Evolutionary conservation across 2,113 vertebrate species (phyloP).

Genomic region (Terrapene triunguis): DNA sequence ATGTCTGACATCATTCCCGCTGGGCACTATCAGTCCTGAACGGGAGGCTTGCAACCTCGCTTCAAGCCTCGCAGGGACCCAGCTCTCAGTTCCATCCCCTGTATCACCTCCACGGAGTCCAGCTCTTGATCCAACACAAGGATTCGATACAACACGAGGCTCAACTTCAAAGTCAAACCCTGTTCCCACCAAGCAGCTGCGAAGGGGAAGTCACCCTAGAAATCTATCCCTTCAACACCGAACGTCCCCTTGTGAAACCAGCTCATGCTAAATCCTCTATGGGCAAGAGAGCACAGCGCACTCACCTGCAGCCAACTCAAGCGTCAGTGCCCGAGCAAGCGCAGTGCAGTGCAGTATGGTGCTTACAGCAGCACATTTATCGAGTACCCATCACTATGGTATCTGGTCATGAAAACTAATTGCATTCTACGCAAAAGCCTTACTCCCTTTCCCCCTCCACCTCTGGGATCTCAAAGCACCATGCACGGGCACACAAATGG

Average conservation of each 20-base stretch:
- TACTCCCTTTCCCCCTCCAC: neutral
- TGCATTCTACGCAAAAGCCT: neutral
- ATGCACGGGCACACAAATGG: neutral
- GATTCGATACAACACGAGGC: too few species aligned
- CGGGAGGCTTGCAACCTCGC: neutral
- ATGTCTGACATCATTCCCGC: slow-evolving; percentile 34
- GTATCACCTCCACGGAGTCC: too few species aligned
- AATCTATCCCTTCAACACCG: neutral
- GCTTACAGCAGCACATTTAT: rapidly evolving
- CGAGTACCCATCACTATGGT: rapidly evolving
- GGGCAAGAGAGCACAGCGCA: neutral
- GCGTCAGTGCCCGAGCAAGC: neutral
- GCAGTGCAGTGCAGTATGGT: rapidly evolving
- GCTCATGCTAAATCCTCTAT: neutral
- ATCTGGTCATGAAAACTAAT: neutral
- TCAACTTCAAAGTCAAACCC: too few species aligned
- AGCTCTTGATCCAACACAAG: neutral
- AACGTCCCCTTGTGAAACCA: neutral
- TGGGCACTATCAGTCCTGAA: slow-evolving; percentile 50
- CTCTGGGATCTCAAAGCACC: neutral
- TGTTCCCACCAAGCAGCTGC: too few species aligned
- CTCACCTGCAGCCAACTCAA: neutral
- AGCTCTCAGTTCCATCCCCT: neutral
- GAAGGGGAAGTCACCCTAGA: too few species aligned
- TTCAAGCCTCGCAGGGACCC: too few species aligned